These are phyloP conservation scores for Diachasma alloeum DNA, from an alignment of 1,140 invertebrate species.

Conservation along the genomic window DNA sequence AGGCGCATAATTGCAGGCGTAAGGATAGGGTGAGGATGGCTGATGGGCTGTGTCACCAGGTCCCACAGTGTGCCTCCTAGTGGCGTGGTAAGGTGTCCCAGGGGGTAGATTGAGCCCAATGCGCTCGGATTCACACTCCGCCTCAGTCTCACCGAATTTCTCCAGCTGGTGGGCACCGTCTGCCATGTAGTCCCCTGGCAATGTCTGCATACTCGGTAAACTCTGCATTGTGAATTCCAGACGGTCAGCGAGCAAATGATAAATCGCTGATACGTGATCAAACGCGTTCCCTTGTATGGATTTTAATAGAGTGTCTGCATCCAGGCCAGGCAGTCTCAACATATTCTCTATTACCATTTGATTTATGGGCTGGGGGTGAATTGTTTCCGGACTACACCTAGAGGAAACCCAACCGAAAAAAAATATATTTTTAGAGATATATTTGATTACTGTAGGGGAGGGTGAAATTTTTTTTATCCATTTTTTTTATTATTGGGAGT, in stretches of 20 bases:
- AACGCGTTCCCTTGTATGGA: constrained; percentile 88
- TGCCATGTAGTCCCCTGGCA: constrained; percentile 69
- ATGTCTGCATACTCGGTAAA: constrained; percentile 70
- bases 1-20: constrained; percentile 50
- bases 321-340: constrained; percentile 81
- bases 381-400: constrained; percentile 43
- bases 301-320: constrained; percentile 76
- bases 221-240: constrained; percentile 63
- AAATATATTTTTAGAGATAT: too few species aligned
- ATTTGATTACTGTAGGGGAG: too few species aligned
- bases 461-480: too few species aligned
- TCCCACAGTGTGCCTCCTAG: constrained; percentile 90
- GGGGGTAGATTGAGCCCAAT: constrained; percentile 52
- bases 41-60: constrained; percentile 87
- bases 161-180: constrained; percentile 72
- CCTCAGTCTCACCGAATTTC: constrained; percentile 75
- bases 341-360: constrained; percentile 81
- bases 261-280: constrained; percentile 97
- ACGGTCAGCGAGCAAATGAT: constrained; percentile 86
- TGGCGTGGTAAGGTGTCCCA: constrained; percentile 62
- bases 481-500: too few species aligned
- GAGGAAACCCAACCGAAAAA: not conserved
- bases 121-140: constrained; percentile 69
- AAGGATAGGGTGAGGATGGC: constrained; percentile 58
- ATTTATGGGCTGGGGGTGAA: constrained; percentile 60